A percentile compares a stretch with the other conserved stretches of the same genome.
Evolutionary conservation across 2,797 vertebrate genomes (phyloP).

Genomic region (Acrossocheilus fasciatus): DNA sequence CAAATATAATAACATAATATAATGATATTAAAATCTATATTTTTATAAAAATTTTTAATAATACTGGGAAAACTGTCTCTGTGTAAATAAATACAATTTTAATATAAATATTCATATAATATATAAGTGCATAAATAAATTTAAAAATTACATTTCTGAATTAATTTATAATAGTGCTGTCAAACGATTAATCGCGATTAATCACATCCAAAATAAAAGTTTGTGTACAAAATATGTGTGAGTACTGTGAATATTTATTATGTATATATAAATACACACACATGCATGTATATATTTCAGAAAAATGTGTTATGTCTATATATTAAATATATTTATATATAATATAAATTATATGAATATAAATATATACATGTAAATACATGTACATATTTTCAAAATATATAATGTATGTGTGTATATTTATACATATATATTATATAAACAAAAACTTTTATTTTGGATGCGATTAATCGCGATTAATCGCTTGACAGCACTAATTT

Average conservation of each 20-base stretch:
- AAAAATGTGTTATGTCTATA: no score
- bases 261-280: no score
- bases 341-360: no score
- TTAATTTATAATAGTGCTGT: not conserved
- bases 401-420: not conserved
- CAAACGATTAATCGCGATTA: no score
- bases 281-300: no score
- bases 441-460: not conserved
- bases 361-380: no score
- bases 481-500: not conserved
- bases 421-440: not conserved
- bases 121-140: not conserved
- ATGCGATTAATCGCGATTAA: not conserved
- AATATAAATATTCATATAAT: not conserved
- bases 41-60: not conserved
- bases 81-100: not conserved
- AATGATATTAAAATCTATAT: not conserved
- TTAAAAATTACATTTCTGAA: not conserved
- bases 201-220: no score
- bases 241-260: no score
- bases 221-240: no score
- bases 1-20: not conserved
- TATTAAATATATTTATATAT: no score
- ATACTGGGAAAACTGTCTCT: not conserved
- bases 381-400: no score